Percentiles rank a stretch among this genome's conserved stretches.
phyloP scores from a whole-genome alignment of 2,888 invertebrate genomes.

The Isotomurus palustris region DNA sequence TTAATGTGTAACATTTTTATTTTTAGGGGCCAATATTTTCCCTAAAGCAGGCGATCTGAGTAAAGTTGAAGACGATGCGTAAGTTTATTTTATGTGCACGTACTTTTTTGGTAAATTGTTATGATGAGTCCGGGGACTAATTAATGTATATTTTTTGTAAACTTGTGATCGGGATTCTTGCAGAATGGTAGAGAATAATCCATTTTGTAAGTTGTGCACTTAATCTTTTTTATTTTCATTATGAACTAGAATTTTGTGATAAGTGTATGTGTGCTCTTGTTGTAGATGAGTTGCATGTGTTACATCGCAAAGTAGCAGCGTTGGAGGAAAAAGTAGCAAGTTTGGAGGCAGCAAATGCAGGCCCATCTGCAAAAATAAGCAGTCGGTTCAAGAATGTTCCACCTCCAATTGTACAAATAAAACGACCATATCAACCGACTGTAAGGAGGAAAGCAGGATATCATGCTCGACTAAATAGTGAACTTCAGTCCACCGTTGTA shows the following conservation, averaged over 20 bases:
- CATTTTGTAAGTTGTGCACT: slow-evolving; percentile 28
- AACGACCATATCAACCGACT: not conserved
- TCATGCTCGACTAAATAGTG: not conserved
- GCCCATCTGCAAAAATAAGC: not conserved
- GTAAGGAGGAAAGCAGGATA: not conserved
- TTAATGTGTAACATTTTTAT: slow-evolving; percentile 1
- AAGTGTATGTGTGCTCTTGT: too few relatives aligned
- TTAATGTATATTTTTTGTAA: slow-evolving; percentile 6
- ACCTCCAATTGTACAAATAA: not conserved
- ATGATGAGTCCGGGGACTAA: not conserved
- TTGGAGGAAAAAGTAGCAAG: slow-evolving; percentile 22
- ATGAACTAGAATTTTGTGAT: not conserved
- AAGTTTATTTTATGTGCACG: slow-evolving; percentile 8
- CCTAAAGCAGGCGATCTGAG: slow-evolving; percentile 16
- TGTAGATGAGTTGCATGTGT: slow-evolving; percentile 30
- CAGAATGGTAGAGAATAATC: slow-evolving; percentile 26
- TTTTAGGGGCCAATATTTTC: slow-evolving; percentile 23
- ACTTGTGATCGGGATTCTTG: too few relatives aligned
- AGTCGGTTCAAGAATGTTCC: not conserved
- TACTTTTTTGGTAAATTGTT: too few relatives aligned
- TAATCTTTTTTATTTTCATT: not conserved
- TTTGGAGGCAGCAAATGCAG: slow-evolving; percentile 4
- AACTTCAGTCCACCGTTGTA: not conserved
- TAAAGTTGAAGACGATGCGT: slow-evolving; percentile 21
- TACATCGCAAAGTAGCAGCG: slow-evolving; percentile 24